Evolutionary conservation across 2,888 invertebrate genomes (phyloP).

Genomic region (Chrysolina haemoptera): DNA sequence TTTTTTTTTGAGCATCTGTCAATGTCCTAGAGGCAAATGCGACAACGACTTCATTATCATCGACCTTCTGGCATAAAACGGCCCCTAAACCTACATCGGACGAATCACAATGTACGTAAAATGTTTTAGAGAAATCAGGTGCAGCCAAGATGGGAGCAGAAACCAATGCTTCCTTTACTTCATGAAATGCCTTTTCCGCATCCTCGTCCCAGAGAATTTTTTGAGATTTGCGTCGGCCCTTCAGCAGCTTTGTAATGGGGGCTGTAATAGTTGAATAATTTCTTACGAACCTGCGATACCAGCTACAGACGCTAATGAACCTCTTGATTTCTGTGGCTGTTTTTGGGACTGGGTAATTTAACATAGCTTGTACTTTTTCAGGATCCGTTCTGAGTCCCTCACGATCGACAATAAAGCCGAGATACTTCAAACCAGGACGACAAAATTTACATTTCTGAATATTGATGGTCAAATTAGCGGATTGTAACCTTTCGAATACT

Average conservation of each 20-base stretch:
- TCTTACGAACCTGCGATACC: not conserved
- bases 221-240: not conserved
- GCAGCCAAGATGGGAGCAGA: conserved; percentile 43
- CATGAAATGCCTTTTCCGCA: not conserved
- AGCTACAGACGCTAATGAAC: not conserved
- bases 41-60: not conserved
- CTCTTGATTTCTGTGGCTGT: not conserved
- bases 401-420: not conserved
- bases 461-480: not conserved
- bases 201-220: not conserved
- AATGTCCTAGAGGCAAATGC: not conserved
- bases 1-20: not conserved
- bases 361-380: not conserved
- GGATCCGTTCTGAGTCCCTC: not conserved
- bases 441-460: not conserved
- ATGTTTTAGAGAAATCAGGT: conserved; percentile 43
- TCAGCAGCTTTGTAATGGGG: not conserved
- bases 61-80: not conserved
- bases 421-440: too few relatives aligned
- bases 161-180: conserved; percentile 32
- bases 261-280: not conserved
- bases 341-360: not conserved
- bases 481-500: too few relatives aligned
- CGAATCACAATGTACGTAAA: not conserved
- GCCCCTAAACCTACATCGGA: not conserved